Base-by-base conservation (phyloP, 2,797 vertebrate genomes). In the Choloepus didactylus region DNA sequence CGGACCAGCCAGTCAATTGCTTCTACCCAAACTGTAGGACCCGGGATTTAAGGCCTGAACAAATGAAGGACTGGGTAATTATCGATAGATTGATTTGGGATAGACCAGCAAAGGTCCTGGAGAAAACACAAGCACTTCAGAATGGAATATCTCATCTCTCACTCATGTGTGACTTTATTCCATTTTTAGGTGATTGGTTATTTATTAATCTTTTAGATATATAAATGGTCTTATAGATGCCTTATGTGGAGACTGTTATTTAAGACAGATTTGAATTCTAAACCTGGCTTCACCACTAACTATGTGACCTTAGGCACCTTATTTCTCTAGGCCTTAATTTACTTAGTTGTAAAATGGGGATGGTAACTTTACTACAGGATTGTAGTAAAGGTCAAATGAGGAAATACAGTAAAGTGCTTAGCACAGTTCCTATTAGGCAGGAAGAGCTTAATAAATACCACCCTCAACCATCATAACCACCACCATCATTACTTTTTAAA, bases 31-130 rank as follows among this genome's bases (percentile, higher is more conserved):
- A 95, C 59, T 72, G 9, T 51, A 82, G 46, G 44, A 14, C 15
- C 67, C 90, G 21, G 25, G n/a, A 84, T 80, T 93, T 81, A 85
- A 89, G 92, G 44, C 35, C 60, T 77, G 90, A 76, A 38, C 31
- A 73, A 83, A 87, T 84, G 75, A 95, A 35, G 73, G 56, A 56
- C 23, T 56, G 56, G 56, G 19, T 56, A 66, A 66, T 88, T 79
- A 87, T 66, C 41, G 31, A 59, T 89, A 19, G 49, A 81, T 69
- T 62, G 56, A 81, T 69, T 62, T 44, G 62, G 38, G 44, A n/a
- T 44, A 73, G 38, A 84, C 19, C 25, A 90, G 35, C 44, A 88
- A 79, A 77, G 56, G 35, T 35, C 72, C 56, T 92, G 51, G 64
- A 44, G 56, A 92, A 86, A n/a, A 38, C 14, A 84, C 9, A 54